Conservation (phyloP, 2,797 vertebrate genomes). For the Coluber constrictor region DNA sequence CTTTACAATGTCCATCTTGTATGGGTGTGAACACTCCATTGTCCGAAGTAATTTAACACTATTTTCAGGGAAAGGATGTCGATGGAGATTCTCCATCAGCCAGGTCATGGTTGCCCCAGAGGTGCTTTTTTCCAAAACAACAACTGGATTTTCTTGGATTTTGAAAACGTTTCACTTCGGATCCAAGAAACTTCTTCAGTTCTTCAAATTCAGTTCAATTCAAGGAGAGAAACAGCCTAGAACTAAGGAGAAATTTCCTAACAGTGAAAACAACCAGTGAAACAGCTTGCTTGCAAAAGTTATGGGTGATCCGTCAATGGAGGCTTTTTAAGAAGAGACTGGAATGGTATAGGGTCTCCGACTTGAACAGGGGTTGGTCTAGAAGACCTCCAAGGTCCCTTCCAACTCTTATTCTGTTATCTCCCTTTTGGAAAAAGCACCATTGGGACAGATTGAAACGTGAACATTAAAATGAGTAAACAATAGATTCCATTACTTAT, state of each 20-base stretch:
- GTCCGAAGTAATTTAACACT: not conserved
- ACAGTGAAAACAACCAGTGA: not conserved
- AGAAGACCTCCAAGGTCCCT: not conserved
- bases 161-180: not conserved
- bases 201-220: not conserved
- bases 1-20: not conserved
- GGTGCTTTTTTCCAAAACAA: not conserved
- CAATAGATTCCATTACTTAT: slow-evolving; percentile 30
- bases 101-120: not conserved
- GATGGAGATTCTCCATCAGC: not conserved
- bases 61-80: not conserved
- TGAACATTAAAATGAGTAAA: slow-evolving; percentile 1
- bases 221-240: not conserved
- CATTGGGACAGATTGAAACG: not conserved
- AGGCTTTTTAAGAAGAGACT: not conserved
- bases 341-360: not conserved
- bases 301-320: not conserved
- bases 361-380: not conserved
- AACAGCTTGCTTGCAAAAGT: not conserved
- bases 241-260: not conserved
- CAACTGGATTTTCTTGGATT: not conserved
- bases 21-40: not conserved
- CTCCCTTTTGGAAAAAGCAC: not conserved
- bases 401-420: not conserved
- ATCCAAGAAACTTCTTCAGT: not conserved